Conservation (phyloP, 2,888 invertebrate species). For the Sinohyriopsis cumingii region DNA sequence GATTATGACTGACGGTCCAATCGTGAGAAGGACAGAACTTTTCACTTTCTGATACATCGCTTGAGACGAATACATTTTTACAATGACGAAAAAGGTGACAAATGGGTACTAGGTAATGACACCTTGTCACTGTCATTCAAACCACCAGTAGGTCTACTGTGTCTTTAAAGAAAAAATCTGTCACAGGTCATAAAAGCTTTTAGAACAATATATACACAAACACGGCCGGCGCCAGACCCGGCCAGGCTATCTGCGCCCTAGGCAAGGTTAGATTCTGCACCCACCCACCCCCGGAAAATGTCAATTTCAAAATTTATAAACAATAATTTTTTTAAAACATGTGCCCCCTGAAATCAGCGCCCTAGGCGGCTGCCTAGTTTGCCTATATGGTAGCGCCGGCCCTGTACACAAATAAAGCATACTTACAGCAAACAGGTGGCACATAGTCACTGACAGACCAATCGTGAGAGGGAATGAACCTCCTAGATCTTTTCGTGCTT, state of each 20-base stretch:
- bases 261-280: too few species aligned
- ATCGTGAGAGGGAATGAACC: slow-evolving; percentile 87
- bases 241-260: background rate
- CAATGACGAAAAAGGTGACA: too few species aligned
- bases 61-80: too few species aligned
- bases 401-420: background rate
- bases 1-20: background rate
- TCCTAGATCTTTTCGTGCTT: slow-evolving; percentile 83
- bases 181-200: background rate
- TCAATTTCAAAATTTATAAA: too few species aligned
- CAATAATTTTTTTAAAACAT: too few species aligned
- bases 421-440: slow-evolving; percentile 89
- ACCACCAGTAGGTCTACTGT: too few species aligned
- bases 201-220: background rate
- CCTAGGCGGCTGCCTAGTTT: too few species aligned
- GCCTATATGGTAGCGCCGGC: too few species aligned
- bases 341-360: too few species aligned
- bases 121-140: too few species aligned
- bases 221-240: background rate
- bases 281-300: too few species aligned
- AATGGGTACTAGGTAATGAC: background rate
- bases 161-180: background rate
- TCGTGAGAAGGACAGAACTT: background rate
- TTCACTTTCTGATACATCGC: background rate
- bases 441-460: slow-evolving; percentile 87